These are phyloP conservation scores for Argyresthia albistria DNA, from an alignment of 2,888 invertebrate species.

Conservation along the genomic window DNA sequence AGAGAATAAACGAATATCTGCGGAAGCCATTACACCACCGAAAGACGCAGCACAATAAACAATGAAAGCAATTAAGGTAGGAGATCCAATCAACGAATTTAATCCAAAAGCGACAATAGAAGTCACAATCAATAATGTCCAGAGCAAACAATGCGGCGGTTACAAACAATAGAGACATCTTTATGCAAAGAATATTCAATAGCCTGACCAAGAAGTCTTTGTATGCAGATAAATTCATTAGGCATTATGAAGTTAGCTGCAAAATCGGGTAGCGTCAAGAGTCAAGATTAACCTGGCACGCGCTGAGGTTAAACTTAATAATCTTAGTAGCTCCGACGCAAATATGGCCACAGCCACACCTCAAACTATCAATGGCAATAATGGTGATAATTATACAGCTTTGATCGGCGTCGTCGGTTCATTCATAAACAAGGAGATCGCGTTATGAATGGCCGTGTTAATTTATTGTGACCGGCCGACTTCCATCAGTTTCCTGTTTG, in stretches of 20 bases:
- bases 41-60: neutral
- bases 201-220: neutral
- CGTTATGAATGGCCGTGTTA: conserved; percentile 62
- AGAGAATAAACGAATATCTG: neutral
- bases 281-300: neutral
- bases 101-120: conserved; percentile 29
- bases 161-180: conserved; percentile 4
- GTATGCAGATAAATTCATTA: conserved; percentile 1
- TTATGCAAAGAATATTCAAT: neutral
- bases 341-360: conserved; percentile 1
- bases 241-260: neutral
- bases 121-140: conserved; percentile 37
- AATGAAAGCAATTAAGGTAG: conserved; percentile 3
- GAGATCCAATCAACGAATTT: conserved; percentile 5
- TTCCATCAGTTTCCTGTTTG: conserved; percentile 53
- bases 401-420: conserved; percentile 38
- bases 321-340: conserved; percentile 1
- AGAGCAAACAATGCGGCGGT: conserved; percentile 42
- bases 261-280: neutral
- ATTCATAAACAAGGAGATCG: conserved; percentile 63
- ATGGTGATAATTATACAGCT: conserved; percentile 55
- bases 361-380: conserved; percentile 37
- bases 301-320: neutral
- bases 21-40: neutral
- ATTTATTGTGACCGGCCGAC: conserved; percentile 40